phyloP scores from a whole-genome alignment of 2,113 vertebrate species.

The Hylia prasina region DNA sequence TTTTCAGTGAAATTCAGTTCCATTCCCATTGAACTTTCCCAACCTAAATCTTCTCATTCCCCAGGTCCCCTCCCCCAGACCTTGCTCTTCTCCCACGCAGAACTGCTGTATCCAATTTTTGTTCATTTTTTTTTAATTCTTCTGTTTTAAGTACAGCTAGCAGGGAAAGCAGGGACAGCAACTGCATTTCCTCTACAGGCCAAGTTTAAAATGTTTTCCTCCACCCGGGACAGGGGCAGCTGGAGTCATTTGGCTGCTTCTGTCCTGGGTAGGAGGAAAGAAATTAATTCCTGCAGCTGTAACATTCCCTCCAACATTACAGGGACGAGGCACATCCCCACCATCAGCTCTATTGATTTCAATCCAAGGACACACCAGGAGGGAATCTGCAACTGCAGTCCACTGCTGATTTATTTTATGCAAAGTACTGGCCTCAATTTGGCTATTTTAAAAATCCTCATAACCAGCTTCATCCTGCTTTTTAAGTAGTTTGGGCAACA shows the following conservation, averaged over 20 bases:
- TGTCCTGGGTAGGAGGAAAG: background rate
- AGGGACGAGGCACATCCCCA: background rate
- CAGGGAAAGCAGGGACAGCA: background rate
- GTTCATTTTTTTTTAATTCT: background rate
- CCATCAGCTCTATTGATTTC: background rate
- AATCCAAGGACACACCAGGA: constrained; percentile 2
- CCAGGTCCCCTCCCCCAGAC: background rate
- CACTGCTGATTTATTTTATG: background rate
- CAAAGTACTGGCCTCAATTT: background rate
- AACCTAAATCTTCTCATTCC: background rate
- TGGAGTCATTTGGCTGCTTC: background rate
- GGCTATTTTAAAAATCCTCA: background rate
- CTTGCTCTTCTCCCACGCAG: background rate
- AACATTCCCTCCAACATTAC: background rate
- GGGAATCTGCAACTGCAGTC: background rate
- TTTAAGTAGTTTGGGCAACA: background rate
- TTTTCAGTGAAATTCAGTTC: background rate
- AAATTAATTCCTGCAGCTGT: background rate
- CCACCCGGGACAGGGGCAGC: background rate
- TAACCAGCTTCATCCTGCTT: background rate
- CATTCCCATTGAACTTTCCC: background rate
- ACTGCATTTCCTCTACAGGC: background rate
- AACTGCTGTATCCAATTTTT: background rate
- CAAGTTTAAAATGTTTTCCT: background rate
- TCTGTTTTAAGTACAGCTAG: background rate